phyloP scores from a whole-genome alignment of 2,888 invertebrate species.

The Leucophenga montana region DNA sequence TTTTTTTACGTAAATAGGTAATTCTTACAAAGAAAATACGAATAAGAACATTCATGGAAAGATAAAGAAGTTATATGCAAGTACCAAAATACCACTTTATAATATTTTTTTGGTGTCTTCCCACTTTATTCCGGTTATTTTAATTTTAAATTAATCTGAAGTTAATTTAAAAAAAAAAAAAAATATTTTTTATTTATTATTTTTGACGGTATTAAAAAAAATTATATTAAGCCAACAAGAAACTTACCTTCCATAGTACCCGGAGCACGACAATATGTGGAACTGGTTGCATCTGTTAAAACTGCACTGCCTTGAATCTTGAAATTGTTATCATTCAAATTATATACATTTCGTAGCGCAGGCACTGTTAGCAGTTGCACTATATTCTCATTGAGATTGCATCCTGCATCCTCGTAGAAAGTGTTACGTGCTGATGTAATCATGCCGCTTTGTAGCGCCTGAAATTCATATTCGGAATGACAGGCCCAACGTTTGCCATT shows the following conservation, averaged over 20 bases:
- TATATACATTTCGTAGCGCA: slow-evolving; percentile 76
- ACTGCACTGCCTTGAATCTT: slow-evolving; percentile 79
- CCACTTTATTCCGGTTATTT: too few relatives aligned
- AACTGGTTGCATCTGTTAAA: slow-evolving; percentile 79
- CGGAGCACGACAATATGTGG: slow-evolving; percentile 80
- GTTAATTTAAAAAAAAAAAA: too few relatives aligned
- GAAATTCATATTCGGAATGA: slow-evolving; percentile 78
- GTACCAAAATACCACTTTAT: too few relatives aligned
- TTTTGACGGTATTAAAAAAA: too few relatives aligned
- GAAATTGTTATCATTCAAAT: slow-evolving; percentile 76
- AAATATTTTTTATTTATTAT: too few relatives aligned
- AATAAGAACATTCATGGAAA: too few relatives aligned
- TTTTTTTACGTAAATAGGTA: too few relatives aligned
- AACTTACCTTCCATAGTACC: slow-evolving; percentile 74
- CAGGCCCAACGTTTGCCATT: slow-evolving; percentile 79
- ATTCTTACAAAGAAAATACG: too few relatives aligned
- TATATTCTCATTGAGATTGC: slow-evolving; percentile 74
- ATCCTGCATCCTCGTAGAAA: slow-evolving; percentile 76
- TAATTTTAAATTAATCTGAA: too few relatives aligned
- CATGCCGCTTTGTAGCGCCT: slow-evolving; percentile 77
- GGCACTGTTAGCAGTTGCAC: slow-evolving; percentile 53
- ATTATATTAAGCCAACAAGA: too few relatives aligned
- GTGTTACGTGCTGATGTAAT: slow-evolving; percentile 78
- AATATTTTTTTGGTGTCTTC: too few relatives aligned
- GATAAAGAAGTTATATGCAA: too few relatives aligned